Base-by-base conservation (phyloP, 2,888 invertebrate genomes). In the Hyles lineata region DNA sequence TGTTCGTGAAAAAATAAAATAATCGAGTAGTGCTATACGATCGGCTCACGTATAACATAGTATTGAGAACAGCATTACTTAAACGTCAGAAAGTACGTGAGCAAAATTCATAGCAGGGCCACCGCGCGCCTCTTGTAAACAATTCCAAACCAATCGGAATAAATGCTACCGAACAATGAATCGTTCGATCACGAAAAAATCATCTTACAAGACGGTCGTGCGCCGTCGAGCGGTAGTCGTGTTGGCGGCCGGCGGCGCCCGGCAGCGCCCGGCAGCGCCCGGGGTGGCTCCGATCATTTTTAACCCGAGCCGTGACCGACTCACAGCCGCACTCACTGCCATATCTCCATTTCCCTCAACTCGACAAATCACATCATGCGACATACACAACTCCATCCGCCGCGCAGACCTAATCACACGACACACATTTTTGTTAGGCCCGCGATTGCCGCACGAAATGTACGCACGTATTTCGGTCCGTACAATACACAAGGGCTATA, bases 171-270 rank as follows among this genome's bases (percentile, higher is more conserved):
- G 92, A 93, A 94, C 94, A 94, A 94, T 94, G 93, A 92, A 87
- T 90, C 87, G 86, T 83, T 85, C 84, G 92, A 94, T 94, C 94
- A 94, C 94, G 94, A 94, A 94, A 94, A 93, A 94, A 93, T 92
- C 90, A 92, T 93, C 90, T 84, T 92, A 94, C 94, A 94, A 89
- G 93, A 78, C 82, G 85, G 83, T 94, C 94, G 94, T 94, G 94
- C 87, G 85, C 85, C 72, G 80, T 81, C 77, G 86, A 84, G 89
- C 82, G 88, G 92, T 89, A 90, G 92, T 93, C 94, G 92, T 93
- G 92, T 91, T 77, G 75, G 72, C 72, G 76, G 74, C 75, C 73
- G 75, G 70, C 72, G 76, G 70, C 75, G 76, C 79, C 9, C 61
- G 61, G 55, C 61, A 29, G 70, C 75, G 76, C 79, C 9, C 61